Evolutionary conservation across 1,140 invertebrate species (phyloP).

Genomic region (Cydia pomonella): DNA sequence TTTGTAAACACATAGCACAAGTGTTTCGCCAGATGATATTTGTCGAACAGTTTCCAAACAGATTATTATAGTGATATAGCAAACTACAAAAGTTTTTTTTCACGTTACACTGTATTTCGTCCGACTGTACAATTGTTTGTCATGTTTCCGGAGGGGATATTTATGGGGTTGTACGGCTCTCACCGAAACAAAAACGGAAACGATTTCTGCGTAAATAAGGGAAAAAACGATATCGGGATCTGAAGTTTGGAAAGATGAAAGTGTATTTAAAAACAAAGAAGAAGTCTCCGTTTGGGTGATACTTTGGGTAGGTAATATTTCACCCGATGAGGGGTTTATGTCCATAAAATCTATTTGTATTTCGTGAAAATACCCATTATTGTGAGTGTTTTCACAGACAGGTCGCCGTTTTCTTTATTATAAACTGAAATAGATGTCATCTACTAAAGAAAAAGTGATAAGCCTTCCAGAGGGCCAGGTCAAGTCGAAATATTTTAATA

Average conservation of each 20-base stretch:
- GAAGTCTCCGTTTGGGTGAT: background rate
- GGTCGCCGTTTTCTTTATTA: no score
- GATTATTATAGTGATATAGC: constrained; percentile 30
- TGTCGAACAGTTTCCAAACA: constrained; percentile 22
- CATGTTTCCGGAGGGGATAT: constrained; percentile 52
- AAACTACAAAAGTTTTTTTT: constrained; percentile 34
- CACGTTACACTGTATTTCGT: constrained; percentile 44
- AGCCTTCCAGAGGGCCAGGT: no score
- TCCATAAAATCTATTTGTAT: background rate
- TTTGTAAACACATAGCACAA: constrained; percentile 6
- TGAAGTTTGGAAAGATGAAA: constrained; percentile 31
- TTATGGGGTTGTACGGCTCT: constrained; percentile 47
- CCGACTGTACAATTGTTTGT: constrained; percentile 54
- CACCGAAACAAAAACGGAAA: constrained; percentile 45
- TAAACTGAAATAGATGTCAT: no score
- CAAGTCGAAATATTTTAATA: no score
- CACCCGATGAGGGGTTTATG: background rate
- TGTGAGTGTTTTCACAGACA: background rate
- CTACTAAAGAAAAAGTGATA: no score
- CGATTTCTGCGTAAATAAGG: constrained; percentile 51
- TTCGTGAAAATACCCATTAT: background rate
- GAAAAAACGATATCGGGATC: constrained; percentile 39
- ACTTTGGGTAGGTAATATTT: constrained; percentile 9
- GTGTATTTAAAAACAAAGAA: constrained; percentile 22
- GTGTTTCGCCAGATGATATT: background rate